A percentile compares a stretch with the other conserved stretches of the same genome.
phyloP scores from a whole-genome alignment of 2,113 vertebrate species.

The Sinosuthora webbiana region DNA sequence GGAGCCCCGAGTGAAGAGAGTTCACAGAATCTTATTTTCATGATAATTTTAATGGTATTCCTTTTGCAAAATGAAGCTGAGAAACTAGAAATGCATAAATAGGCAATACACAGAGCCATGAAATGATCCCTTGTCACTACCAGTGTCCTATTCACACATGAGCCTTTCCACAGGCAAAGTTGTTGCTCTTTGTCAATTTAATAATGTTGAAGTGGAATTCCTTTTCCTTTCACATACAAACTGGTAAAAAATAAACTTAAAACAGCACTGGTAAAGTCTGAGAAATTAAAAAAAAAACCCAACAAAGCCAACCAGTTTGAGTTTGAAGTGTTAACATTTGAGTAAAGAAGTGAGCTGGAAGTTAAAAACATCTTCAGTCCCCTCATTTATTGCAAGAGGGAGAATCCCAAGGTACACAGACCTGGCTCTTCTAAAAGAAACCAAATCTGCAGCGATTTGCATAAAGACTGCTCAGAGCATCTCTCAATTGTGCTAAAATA shows the following conservation, averaged over 20 bases:
- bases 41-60: slow-evolving; percentile 45
- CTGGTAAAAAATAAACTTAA: neutral
- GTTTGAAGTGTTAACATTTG: neutral
- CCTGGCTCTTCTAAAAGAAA: slow-evolving; percentile 10
- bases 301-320: neutral
- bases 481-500: slow-evolving; percentile 60
- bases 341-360: neutral
- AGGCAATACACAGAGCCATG: slow-evolving; percentile 32
- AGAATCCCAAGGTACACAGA: neutral
- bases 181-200: neutral
- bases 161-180: neutral
- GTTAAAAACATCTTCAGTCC: slow-evolving; percentile 1
- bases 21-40: slow-evolving; percentile 46
- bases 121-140: neutral
- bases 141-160: neutral
- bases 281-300: neutral
- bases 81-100: slow-evolving; percentile 46
- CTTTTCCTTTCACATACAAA: neutral
- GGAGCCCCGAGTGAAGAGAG: slow-evolving; percentile 31
- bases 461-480: slow-evolving; percentile 53
- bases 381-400: neutral
- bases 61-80: slow-evolving; percentile 47
- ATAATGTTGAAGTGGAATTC: neutral
- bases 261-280: neutral
- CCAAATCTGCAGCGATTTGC: slow-evolving; percentile 50